Evolutionary conservation across 2,888 invertebrate species (phyloP), one percentile per base, ranked within the genome.

Genomic region (Melinaea marsaeus): DNA sequence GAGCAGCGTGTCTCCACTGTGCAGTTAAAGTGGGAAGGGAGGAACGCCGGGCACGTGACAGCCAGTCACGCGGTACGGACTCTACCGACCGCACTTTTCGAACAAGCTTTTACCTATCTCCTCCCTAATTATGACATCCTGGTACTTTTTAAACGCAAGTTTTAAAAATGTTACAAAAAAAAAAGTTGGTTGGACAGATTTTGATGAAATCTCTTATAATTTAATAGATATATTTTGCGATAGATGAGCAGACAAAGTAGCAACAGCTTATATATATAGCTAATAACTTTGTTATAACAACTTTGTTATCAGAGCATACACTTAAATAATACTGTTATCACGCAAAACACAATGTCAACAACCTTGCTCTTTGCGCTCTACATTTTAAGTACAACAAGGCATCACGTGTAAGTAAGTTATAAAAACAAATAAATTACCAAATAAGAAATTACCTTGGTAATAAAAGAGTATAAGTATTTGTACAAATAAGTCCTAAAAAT

Each of bases 321-420:
- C 42, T 9, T 9, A 42, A 42, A 9, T 63, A 63, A 67, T 63
- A 65, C 63, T 63, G 63, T 68, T 83, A 84, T 84, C 82, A 42
- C 42, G 42, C 42, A 9, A 42, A 42, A 42, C 37, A 37, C 74
- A 75, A 76, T 75, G 84, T 82, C 83, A 83, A 81, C 74, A 78
- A 83, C 83, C 84, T 77, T 77, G 77, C 74, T 66, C 77, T 77
- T 75, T 72, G 72, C 77, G 80, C 67, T 77, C 76, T 65, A 81
- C 75, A 77, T 81, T 78, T 79, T 76, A 72, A 74, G 75, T 74
- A 72, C 68, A 72, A 73, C 73, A 55, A 47, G 71, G 70, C 69
- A 73, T 71, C 77, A 71, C 73, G 71, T 74, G 76, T 73, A 69
- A 58, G 60, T 46, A 62, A 62, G 64, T 64, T 67, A 60, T 67